These are phyloP conservation scores for Myiozetetes cayanensis DNA, from an alignment of 2,113 vertebrate genomes.

Conservation along the genomic window DNA sequence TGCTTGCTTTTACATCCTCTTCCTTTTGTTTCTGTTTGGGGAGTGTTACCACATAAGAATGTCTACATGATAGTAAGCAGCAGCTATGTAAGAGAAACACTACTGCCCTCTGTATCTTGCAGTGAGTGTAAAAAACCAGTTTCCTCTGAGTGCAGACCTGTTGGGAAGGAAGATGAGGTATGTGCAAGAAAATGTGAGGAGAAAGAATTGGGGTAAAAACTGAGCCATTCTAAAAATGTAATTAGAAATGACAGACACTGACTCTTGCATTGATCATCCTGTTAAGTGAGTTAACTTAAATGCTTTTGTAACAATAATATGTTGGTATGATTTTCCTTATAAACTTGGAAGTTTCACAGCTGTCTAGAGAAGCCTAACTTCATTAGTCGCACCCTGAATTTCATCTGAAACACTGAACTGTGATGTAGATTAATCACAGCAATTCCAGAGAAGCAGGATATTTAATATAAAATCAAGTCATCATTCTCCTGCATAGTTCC, in stretches of 20 bases:
- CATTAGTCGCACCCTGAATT: background rate
- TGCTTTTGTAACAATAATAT: background rate
- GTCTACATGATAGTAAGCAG: background rate
- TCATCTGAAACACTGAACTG: constrained; percentile 12
- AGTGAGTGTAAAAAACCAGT: background rate
- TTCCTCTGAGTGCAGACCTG: background rate
- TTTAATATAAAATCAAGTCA: background rate
- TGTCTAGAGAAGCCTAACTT: constrained; percentile 10
- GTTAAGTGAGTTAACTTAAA: background rate
- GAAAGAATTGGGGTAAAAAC: background rate
- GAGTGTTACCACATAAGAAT: background rate
- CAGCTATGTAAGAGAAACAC: background rate
- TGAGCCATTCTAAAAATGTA: background rate
- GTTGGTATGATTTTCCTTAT: constrained; percentile 19
- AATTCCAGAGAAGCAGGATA: background rate
- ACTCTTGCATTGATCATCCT: background rate
- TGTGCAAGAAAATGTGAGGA: background rate
- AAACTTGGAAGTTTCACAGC: background rate
- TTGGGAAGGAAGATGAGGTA: background rate
- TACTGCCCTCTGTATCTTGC: background rate
- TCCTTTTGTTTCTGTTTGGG: background rate
- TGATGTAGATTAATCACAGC: constrained; percentile 32
- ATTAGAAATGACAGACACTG: background rate
- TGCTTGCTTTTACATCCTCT: background rate
- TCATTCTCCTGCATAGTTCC: constrained; percentile 16